Evolutionary conservation across 2,797 vertebrate genomes (phyloP).

Genomic region (Apogon talboti): DNA sequence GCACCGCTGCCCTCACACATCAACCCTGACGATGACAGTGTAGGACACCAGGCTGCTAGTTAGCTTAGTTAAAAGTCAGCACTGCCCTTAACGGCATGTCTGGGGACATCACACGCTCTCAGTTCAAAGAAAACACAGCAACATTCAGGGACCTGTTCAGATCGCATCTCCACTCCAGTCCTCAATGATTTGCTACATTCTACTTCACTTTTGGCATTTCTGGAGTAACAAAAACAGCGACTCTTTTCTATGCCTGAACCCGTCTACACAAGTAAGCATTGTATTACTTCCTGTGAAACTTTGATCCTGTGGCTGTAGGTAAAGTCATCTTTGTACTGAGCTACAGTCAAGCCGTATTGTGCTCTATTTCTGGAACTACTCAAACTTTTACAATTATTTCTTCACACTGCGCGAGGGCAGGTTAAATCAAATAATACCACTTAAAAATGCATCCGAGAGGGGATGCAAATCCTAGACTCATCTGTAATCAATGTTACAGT

Average conservation of each 20-base stretch:
- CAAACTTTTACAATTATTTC: background rate
- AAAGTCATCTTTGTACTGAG: background rate
- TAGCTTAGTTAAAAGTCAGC: slow-evolving; percentile 58
- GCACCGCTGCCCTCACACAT: slow-evolving; percentile 26
- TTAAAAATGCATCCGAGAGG: no score
- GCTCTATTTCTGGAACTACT: background rate
- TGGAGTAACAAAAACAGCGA: background rate
- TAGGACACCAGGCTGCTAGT: slow-evolving; percentile 48
- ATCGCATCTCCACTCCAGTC: background rate
- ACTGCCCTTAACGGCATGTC: slow-evolving; percentile 26
- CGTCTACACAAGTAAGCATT: background rate
- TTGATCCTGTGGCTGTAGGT: background rate
- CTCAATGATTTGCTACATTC: background rate
- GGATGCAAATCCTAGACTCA: no score
- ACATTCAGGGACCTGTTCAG: background rate
- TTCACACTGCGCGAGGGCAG: no score
- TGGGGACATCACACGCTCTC: background rate
- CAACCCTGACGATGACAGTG: slow-evolving; percentile 51
- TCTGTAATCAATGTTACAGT: no score
- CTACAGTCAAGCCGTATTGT: background rate
- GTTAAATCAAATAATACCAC: no score
- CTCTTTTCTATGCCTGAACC: background rate
- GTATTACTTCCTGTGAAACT: background rate
- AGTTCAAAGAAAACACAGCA: background rate
- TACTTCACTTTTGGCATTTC: background rate